Base-by-base conservation (phyloP, 23 tunicate species). In the Corella eumyota region DNA sequence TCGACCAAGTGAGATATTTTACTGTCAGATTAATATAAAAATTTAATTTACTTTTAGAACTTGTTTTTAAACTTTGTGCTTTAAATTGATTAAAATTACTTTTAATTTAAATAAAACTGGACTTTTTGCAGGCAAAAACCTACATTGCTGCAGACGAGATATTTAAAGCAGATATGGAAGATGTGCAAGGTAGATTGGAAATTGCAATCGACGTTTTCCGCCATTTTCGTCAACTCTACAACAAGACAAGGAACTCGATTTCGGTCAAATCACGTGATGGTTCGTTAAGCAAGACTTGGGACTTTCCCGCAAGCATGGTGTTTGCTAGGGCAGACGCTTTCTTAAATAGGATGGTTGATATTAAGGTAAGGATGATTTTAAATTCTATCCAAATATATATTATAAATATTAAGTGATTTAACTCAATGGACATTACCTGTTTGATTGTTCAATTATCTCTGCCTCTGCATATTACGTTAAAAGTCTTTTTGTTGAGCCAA, bases 221-320 rank as follows among this genome's bases (percentile, higher is more conserved):
- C 5, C 70, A 70, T 58, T 85, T 85, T 44, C 85, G 85, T 6
- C 28, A 56, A 21, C 32, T 71, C 13, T 85, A 78, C 57, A 63
- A 85, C 34, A 70, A 75, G 28, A 53, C 30, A n/a, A 64, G 59
- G 45, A 76, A 64, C 17, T 44, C 55, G 36, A 64, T 37, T 11
- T 2, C n/a, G 26, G 67, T 40, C 46, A 56, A 28, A 32, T 15
- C 70, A 0, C 74, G 48, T 63, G 73, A 63, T 45, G 73, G 78
- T 49, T 70, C 48, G 67, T 44, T 80, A 40, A 21, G 37, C 1
- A 47, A 77, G 26, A 56, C 35, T 22, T 85, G 95, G 95, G 95
- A 85, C 53, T 85, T 85, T 44, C 95, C 95, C 23, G 65, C 95
- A 6, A 71, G 75, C 51, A 65, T 85, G 79, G 78, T 77, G 6